Evolutionary conservation across 2,888 invertebrate genomes (phyloP).

Genomic region (Drosophila hamatofila): DNA sequence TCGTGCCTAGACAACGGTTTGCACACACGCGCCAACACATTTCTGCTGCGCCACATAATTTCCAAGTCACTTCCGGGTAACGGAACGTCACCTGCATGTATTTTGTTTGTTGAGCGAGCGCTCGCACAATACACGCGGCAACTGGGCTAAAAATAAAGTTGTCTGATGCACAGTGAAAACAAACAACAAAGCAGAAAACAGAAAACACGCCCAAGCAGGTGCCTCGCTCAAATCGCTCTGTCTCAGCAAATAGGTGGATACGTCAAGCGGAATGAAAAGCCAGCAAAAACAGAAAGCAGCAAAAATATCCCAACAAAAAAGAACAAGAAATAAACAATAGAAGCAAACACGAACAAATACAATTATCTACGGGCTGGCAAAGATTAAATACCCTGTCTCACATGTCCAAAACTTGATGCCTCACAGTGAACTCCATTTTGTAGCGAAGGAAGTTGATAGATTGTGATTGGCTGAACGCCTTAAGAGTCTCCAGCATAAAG

Average conservation of each 20-base stretch:
- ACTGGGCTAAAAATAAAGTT: slow-evolving; percentile 22
- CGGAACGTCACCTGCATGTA: slow-evolving; percentile 22
- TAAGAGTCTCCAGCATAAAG: no score
- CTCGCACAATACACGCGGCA: slow-evolving; percentile 1
- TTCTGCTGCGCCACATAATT: slow-evolving; percentile 25
- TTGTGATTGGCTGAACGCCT: no score
- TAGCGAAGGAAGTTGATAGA: neutral
- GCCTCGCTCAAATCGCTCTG: neutral
- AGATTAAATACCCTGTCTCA: neutral
- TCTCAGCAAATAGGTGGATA: slow-evolving; percentile 13
- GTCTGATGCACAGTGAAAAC: neutral
- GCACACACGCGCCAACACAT: neutral
- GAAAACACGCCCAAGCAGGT: neutral
- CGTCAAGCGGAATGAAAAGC: slow-evolving; percentile 1
- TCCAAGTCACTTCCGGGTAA: slow-evolving; percentile 39
- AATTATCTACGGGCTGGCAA: neutral
- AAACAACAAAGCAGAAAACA: neutral
- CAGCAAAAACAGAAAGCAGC: neutral
- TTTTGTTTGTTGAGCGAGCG: slow-evolving; percentile 29
- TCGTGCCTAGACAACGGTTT: neutral
- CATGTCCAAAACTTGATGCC: neutral
- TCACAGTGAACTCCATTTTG: neutral
- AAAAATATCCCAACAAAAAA: neutral
- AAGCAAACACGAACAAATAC: neutral
- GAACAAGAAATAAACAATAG: neutral